phyloP scores from a whole-genome alignment of 2,113 vertebrate genomes.

The Pelodiscus sinensis region DNA sequence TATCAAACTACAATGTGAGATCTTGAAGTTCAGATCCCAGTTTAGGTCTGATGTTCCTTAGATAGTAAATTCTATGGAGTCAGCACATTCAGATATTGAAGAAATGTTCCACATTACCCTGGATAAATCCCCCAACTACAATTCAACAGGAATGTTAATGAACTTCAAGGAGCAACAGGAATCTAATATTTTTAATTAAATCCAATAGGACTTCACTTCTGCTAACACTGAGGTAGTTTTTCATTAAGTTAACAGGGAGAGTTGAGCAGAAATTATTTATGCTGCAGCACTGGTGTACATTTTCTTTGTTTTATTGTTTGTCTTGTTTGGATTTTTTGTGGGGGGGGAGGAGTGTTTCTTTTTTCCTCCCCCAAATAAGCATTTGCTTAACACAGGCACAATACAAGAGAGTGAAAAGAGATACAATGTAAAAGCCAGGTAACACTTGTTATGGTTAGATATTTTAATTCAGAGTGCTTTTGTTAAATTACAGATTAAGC shows the following conservation, averaged over 20 bases:
- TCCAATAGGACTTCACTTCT: background rate
- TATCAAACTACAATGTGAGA: too few species aligned
- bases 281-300: background rate
- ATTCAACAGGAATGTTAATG: background rate
- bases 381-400: background rate
- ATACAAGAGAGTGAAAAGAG: background rate
- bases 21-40: background rate
- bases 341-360: too few species aligned
- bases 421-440: background rate
- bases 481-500: background rate
- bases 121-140: background rate
- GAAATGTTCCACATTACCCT: background rate
- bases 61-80: background rate
- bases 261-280: too few species aligned
- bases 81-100: too few species aligned
- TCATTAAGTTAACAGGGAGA: accelerated
- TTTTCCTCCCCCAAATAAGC: background rate
- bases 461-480: background rate
- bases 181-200: background rate
- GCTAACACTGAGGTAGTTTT: background rate
- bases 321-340: too few species aligned
- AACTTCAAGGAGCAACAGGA: background rate
- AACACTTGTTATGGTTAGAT: background rate
- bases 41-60: background rate
- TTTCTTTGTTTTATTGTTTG: too few species aligned